phyloP scores from a whole-genome alignment of 2,113 vertebrate species.

The Daubentonia madagascariensis region DNA sequence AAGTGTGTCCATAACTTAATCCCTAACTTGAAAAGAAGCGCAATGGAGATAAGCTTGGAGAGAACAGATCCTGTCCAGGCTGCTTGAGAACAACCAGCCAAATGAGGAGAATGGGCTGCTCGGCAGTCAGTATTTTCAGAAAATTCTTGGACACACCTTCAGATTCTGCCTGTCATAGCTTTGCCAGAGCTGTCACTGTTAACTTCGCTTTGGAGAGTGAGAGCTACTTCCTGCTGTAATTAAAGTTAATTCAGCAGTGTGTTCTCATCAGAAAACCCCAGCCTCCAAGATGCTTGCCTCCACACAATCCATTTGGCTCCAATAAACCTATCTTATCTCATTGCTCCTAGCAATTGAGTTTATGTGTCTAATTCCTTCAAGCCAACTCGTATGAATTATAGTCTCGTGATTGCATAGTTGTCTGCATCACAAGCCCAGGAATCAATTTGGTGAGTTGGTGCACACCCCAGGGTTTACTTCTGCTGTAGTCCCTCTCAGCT shows the following conservation, averaged over 20 bases:
- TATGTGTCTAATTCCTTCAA: conserved; percentile 31
- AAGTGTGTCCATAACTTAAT: not conserved
- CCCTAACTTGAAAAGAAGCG: not conserved
- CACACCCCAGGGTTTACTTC: not conserved
- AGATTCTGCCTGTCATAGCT: not conserved
- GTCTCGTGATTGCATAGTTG: conserved; percentile 29
- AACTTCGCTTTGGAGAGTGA: not conserved
- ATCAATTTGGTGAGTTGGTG: not conserved
- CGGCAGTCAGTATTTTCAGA: not conserved
- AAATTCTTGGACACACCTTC: not conserved
- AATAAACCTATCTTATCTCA: not conserved
- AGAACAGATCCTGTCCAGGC: not conserved
- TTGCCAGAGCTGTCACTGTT: not conserved
- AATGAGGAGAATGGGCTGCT: not conserved
- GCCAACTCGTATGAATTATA: not conserved
- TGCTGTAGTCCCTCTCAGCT: not conserved
- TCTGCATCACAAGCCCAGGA: conserved; percentile 11
- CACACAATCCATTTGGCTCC: not conserved
- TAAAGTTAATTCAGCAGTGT: not conserved
- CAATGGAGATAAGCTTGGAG: not conserved
- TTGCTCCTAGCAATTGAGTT: not conserved
- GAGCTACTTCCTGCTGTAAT: not conserved
- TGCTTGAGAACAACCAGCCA: not conserved
- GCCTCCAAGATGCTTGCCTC: not conserved
- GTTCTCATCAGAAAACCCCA: not conserved